Base-by-base conservation (phyloP, 2,888 invertebrate species). In the Andrena fulva region DNA sequence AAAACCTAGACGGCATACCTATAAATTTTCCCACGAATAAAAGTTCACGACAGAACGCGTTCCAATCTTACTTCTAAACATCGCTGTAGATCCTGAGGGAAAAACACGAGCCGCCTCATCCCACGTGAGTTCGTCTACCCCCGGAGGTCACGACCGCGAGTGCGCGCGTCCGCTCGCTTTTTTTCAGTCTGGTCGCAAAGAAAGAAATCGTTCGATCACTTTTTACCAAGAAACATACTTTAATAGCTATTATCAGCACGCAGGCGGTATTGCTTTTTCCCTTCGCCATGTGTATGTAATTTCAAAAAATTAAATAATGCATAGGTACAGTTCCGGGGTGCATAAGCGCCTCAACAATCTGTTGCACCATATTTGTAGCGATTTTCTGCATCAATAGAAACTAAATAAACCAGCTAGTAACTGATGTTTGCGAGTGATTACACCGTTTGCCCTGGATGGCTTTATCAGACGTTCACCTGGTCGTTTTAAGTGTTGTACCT, bases 71-170 rank as follows among this genome's bases (percentile, higher is more conserved):
- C 16, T 7, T 33, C 5, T 20, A 24, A 20, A 10, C 62, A 16
- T 33, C 7, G 63, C n/a, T 42, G n/a, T 20, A 24, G 35, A 12
- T 63, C 8, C 35, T 16, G 12, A 42, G 42, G 12, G 63, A 12
- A 63, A 67, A 27, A 48, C 48, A 12, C 64, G 48, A 4, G 48
- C 27, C 24, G 24, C 20, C 50, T 67, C 66, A n/a, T 67, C 31
- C 67, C 29, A 52, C 10, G 12, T n/a, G 35, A 35, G 64, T 73
- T 64, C 73, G 3, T 42, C 42, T 48, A 74, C 31, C 64, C 24
- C 10, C 1, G 8, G 31, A 33, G 67, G 59, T 74, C 67, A 48
- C 6, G 48, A 67, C 24, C 59, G 35, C 29, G 12, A 20, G 20
- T 8, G 5, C n/a, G 48, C 54, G 1, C 50, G 16, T 10, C 0